Conservation (phyloP, 2,888 invertebrate species). For the Loripinus fragilis region DNA sequence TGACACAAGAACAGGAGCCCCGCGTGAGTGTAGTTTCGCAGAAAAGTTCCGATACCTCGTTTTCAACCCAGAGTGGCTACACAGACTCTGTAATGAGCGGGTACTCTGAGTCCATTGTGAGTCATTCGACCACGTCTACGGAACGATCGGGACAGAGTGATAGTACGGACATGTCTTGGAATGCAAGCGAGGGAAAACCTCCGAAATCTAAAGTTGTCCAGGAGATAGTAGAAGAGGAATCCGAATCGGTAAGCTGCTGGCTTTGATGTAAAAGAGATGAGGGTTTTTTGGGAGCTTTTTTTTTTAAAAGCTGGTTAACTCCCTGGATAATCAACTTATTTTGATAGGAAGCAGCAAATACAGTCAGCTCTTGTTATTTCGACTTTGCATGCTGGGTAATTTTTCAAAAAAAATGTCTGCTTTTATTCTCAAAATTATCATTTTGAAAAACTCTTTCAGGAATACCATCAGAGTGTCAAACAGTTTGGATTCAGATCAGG, state of each 20-base stretch:
- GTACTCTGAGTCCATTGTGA: constrained; percentile 44
- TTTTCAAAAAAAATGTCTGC: too few species aligned
- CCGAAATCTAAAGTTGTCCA: not conserved
- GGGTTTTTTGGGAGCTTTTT: too few species aligned
- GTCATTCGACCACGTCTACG: constrained; percentile 33
- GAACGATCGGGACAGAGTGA: constrained; percentile 26
- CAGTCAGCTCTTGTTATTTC: too few species aligned
- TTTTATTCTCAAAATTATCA: too few species aligned
- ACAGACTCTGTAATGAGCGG: constrained; percentile 28
- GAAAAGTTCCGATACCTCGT: constrained; percentile 43
- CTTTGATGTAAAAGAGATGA: too few species aligned
- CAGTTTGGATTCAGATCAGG: too few species aligned
- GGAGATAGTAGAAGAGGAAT: not conserved
- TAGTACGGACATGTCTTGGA: constrained; percentile 29
- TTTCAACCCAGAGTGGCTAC: constrained; percentile 38
- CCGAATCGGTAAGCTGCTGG: not conserved
- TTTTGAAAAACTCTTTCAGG: too few species aligned
- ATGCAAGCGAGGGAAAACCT: constrained; percentile 24
- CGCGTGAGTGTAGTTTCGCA: constrained; percentile 30
- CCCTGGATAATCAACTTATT: too few species aligned
- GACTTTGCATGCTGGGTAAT: too few species aligned
- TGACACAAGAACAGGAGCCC: not conserved
- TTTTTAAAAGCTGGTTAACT: too few species aligned
- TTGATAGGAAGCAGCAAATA: too few species aligned
- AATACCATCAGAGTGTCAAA: too few species aligned